phyloP scores from a whole-genome alignment of 2,113 vertebrate species.

The Psittacula cyanocephala region DNA sequence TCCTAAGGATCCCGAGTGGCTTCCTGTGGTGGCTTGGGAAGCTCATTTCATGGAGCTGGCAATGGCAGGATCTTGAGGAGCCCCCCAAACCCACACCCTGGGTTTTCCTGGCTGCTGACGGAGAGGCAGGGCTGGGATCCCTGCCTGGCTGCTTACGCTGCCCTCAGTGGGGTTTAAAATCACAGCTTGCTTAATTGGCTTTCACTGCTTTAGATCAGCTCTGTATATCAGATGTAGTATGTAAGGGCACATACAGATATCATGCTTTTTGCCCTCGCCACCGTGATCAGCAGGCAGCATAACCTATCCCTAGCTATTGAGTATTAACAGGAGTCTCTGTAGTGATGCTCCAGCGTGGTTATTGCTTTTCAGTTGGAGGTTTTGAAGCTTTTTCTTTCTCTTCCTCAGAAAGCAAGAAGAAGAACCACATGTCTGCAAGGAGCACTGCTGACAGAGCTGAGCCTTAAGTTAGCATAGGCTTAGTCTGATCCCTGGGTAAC shows the following conservation, averaged over 20 bases:
- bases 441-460: not conserved
- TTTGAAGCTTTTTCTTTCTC: not conserved
- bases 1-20: not conserved
- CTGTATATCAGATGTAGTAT: fast-evolving
- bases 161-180: not conserved
- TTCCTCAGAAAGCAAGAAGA: not conserved
- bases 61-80: not conserved
- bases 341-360: not conserved
- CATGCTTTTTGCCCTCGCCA: not conserved
- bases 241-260: not conserved
- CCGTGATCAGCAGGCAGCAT: fast-evolving
- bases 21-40: not conserved
- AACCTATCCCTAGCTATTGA: fast-evolving
- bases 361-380: not conserved
- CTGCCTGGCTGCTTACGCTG: not conserved
- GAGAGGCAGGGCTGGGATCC: not conserved
- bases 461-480: not conserved
- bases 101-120: not conserved
- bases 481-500: not conserved
- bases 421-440: not conserved
- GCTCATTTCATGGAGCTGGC: not conserved
- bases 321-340: no score
- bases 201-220: not conserved
- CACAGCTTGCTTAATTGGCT: not conserved
- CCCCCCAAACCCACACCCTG: fast-evolving